Evolutionary conservation across 1,140 invertebrate species (phyloP).

Genomic region (Lasioglossum baleicum): DNA sequence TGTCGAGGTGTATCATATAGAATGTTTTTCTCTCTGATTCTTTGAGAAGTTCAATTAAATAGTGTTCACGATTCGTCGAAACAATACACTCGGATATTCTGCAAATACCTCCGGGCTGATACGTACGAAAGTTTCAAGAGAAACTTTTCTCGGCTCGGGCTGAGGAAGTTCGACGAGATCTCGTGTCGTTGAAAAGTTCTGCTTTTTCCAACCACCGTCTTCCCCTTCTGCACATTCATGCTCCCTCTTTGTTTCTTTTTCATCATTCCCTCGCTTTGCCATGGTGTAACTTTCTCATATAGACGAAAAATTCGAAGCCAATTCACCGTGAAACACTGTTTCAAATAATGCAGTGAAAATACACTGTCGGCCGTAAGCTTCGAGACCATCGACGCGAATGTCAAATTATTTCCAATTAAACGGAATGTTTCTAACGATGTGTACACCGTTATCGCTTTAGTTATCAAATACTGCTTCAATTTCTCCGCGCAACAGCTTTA

Average conservation of each 20-base stretch:
- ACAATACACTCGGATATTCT: constrained; percentile 10
- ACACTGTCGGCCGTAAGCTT: constrained; percentile 6
- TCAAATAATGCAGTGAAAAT: constrained; percentile 18
- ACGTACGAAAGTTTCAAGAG: neutral
- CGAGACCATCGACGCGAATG: neutral
- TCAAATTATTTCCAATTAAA: no score
- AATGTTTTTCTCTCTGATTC: neutral
- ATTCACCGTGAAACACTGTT: constrained; percentile 6
- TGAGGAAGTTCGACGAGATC: constrained; percentile 14
- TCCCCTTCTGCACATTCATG: no score
- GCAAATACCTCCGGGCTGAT: constrained; percentile 19
- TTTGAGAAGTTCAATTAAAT: constrained; percentile 10
- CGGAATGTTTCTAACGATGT: no score
- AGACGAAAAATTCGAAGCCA: constrained; percentile 19
- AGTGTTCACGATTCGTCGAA: constrained; percentile 1
- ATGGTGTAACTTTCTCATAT: constrained; percentile 6
- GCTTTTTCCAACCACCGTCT: constrained; percentile 1
- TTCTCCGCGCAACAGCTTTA: no score
- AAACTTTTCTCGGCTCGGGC: constrained; percentile 1
- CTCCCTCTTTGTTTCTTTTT: neutral
- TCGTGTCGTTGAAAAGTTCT: constrained; percentile 35
- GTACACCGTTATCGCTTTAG: no score
- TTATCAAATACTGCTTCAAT: no score
- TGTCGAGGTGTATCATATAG: neutral
- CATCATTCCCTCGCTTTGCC: neutral